Conservation (phyloP, 2,113 vertebrate genomes). For the Falco punctatus region DNA sequence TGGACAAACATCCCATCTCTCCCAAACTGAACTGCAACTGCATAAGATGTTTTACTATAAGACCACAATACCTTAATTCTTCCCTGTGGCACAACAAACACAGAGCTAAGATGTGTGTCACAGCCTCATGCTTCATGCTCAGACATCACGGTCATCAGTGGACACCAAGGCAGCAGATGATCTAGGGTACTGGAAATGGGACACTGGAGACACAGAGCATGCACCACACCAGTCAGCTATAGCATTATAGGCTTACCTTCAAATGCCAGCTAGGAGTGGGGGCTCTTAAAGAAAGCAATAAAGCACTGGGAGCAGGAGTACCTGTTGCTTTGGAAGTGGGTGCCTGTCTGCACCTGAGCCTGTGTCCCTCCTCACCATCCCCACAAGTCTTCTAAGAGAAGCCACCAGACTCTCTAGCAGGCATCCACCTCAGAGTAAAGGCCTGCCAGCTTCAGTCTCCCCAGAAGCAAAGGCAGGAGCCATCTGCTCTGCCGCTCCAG, state of each 20-base stretch:
- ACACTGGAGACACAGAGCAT: fast-evolving
- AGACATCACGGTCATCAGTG: neutral
- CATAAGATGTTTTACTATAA: neutral
- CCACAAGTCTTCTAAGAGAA: neutral
- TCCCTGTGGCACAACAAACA: neutral
- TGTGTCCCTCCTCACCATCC: neutral
- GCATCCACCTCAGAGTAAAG: neutral
- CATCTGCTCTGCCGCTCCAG: neutral
- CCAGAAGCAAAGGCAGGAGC: neutral
- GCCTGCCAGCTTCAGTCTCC: neutral
- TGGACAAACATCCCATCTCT: neutral
- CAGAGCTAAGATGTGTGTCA: neutral
- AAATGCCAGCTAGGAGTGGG: neutral
- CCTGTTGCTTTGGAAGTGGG: neutral
- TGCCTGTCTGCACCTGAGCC: neutral
- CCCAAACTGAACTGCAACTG: neutral
- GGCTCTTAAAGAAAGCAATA: neutral
- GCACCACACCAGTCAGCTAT: neutral
- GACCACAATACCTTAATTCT: neutral
- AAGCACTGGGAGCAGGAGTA: neutral
- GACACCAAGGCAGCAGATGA: neutral
- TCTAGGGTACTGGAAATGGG: neutral
- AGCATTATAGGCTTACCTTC: neutral
- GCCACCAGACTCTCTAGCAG: neutral
- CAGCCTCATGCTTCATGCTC: fast-evolving